These are phyloP conservation scores for Argyrosomus japonicus DNA, from an alignment of 2,113 vertebrate genomes.

Conservation along the genomic window DNA sequence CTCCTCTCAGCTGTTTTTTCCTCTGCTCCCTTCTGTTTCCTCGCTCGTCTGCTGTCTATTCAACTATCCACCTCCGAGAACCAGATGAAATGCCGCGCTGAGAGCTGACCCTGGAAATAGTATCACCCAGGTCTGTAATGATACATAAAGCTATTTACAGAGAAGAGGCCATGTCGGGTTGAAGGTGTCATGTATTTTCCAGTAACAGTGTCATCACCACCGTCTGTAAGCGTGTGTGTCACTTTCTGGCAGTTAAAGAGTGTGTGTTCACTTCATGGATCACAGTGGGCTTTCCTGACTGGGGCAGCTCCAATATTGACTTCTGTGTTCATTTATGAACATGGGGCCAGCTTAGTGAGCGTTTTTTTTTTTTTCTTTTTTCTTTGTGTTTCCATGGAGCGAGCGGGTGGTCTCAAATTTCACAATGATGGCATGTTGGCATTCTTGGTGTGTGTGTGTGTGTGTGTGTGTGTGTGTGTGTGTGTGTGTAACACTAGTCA, in stretches of 20 bases:
- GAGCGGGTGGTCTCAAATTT: slow-evolving; percentile 64
- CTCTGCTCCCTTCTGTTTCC: slow-evolving; percentile 19
- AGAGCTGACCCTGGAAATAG: slow-evolving; percentile 49
- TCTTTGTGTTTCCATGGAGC: slow-evolving; percentile 47
- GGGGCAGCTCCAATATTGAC: slow-evolving; percentile 18
- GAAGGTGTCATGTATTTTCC: slow-evolving; percentile 54
- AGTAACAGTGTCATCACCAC: slow-evolving; percentile 5
- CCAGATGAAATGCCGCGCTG: slow-evolving; percentile 55
- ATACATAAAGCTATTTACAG: slow-evolving; percentile 66
- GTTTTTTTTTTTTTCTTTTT: slow-evolving; percentile 21
- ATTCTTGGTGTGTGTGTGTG: slow-evolving; percentile 36
- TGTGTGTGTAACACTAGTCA: neutral
- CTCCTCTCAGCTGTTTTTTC: slow-evolving; percentile 53
- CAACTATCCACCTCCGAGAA: slow-evolving; percentile 34
- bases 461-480: neutral
- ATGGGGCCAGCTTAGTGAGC: slow-evolving; percentile 11
- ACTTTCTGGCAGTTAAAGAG: slow-evolving; percentile 11
- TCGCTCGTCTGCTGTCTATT: slow-evolving; percentile 25
- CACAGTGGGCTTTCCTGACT: slow-evolving; percentile 26
- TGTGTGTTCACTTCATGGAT: slow-evolving; percentile 24
- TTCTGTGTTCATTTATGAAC: slow-evolving; percentile 39
- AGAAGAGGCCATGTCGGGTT: slow-evolving; percentile 33
- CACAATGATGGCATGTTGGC: slow-evolving; percentile 56
- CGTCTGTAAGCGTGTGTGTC: neutral
- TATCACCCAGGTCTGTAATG: slow-evolving; percentile 43